A percentile compares a stretch with the other conserved stretches of the same genome.
Conservation (phyloP, 2,113 vertebrate genomes). For the Ascaphus truei region DNA sequence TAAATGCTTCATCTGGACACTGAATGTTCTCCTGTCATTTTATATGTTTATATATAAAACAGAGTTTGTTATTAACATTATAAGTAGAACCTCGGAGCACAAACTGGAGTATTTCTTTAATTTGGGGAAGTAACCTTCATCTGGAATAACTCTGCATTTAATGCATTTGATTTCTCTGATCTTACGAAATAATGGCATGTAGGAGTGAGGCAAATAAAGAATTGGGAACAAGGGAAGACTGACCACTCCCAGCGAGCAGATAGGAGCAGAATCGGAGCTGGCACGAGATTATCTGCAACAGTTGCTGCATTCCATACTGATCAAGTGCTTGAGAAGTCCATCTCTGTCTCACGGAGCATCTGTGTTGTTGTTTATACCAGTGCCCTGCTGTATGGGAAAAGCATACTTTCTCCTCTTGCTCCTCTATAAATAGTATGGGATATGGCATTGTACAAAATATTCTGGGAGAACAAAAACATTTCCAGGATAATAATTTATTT, state of each 20-base stretch:
- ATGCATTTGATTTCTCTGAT: slow-evolving; percentile 63
- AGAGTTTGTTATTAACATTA: too few species aligned
- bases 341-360: slow-evolving; percentile 77
- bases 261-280: slow-evolving; percentile 90
- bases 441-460: slow-evolving; percentile 71
- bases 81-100: too few species aligned
- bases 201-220: slow-evolving; percentile 75
- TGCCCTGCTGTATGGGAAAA: slow-evolving; percentile 75
- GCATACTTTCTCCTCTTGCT: slow-evolving; percentile 67
- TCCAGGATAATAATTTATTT: slow-evolving; percentile 66
- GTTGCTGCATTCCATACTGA: slow-evolving; percentile 98
- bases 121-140: slow-evolving; percentile 83
- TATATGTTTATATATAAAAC: too few species aligned
- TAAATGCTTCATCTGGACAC: too few species aligned
- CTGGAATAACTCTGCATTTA: slow-evolving; percentile 77
- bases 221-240: slow-evolving; percentile 67
- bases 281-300: slow-evolving; percentile 95
- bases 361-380: slow-evolving; percentile 81
- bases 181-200: slow-evolving; percentile 45
- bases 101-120: slow-evolving; percentile 71
- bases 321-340: slow-evolving; percentile 85
- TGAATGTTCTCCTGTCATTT: too few species aligned
- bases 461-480: slow-evolving; percentile 73
- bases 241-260: slow-evolving; percentile 80
- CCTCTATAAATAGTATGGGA: slow-evolving; percentile 68